Conservation (phyloP, 2,113 vertebrate species). For the Myiopsitta monachus region DNA sequence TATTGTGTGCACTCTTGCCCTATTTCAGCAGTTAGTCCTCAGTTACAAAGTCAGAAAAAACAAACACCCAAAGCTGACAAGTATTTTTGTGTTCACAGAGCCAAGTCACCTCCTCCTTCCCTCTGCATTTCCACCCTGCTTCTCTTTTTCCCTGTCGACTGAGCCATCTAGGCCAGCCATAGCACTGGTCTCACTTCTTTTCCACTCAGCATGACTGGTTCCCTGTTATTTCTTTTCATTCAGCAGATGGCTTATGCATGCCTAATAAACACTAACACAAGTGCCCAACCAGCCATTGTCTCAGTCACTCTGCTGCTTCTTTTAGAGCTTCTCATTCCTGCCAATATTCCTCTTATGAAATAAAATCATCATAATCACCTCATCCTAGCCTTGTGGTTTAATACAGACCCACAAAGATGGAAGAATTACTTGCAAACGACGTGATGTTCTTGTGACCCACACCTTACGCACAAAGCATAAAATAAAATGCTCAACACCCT, state of each 20-base stretch:
- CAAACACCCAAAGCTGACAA: neutral
- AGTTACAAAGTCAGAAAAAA: neutral
- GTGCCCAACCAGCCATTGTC: neutral
- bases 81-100: neutral
- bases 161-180: neutral
- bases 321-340: neutral
- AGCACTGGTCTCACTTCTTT: neutral
- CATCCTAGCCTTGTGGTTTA: neutral
- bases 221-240: neutral
- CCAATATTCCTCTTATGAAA: neutral
- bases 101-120: fast-evolving
- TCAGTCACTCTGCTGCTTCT: neutral
- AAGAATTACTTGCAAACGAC: neutral
- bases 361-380: neutral
- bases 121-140: neutral
- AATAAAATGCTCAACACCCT: neutral
- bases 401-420: neutral
- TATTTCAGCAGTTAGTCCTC: neutral
- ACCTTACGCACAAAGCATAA: neutral
- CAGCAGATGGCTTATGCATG: neutral
- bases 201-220: neutral
- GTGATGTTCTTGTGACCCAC: neutral
- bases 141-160: neutral
- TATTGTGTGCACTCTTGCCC: neutral
- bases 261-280: neutral